Base-by-base conservation (phyloP, 1,140 invertebrate genomes). In the Anthonomus grandis region DNA sequence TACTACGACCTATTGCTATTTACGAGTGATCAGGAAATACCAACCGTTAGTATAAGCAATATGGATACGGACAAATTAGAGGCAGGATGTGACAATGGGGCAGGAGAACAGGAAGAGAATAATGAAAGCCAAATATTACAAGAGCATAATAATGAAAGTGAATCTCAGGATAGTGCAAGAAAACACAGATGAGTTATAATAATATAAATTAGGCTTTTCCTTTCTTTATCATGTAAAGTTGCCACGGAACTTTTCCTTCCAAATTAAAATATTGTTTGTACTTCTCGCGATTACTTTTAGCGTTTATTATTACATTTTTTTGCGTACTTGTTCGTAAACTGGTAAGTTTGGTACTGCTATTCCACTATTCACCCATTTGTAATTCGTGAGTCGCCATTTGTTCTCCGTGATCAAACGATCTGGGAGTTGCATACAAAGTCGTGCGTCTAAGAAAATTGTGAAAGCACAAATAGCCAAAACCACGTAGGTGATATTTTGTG, bases 131-230 rank as follows among this genome's bases (percentile, higher is more conserved):
- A 46, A 46, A n/a, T 46, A 46, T 19, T 22, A 46, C n/a, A 25
- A 34, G 25, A 38, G 15, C 6, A 21, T 19, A 37, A 23, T 38
- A 37, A 6, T 39, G 37, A 39, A 13, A 39, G 37, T 39, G 37
- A 39, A 39, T 39, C 13, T 5, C 13, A 6, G 17, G 37, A 39
- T 6, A 39, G 5, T 39, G 37, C 37, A 39, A 17, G 5, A 17
- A 9, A 39, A 39, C 9, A 6, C 37, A 13, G 37, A 15, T 6
- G 37, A 39, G 37, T 39, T 39, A 50, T 38, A 17, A n/a, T n/a
- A n/a, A n/a, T n/a, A 38, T 15, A 42, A 50, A 50, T 50, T 50
- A 50, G 17, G 47, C 10, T 50, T 50, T 50, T 50, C 47, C 47
- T 50, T 50, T 50, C 18, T 38, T 50, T 13, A 50, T 15, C 47